Conservation (phyloP, 2,113 vertebrate species). For the Micromys minutus region DNA sequence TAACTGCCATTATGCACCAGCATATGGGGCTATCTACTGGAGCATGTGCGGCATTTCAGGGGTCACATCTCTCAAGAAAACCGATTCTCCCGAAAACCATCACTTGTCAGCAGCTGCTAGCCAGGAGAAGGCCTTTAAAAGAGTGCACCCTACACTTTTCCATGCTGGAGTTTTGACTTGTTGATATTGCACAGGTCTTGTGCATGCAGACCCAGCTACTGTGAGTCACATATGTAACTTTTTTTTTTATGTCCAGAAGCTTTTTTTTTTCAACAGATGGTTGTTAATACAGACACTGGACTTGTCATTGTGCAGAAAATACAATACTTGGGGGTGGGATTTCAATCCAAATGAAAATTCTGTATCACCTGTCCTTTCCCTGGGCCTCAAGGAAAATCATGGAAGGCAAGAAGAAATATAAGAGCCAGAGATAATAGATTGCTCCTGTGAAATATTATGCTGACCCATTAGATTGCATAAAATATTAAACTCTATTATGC, state of each 20-base stretch:
- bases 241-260: not conserved
- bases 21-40: not conserved
- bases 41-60: too few relatives aligned
- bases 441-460: not conserved
- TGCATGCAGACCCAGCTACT: not conserved
- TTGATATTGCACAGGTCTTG: not conserved
- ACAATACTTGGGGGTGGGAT: not conserved
- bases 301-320: not conserved
- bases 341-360: not conserved
- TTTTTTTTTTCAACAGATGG: not conserved
- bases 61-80: not conserved
- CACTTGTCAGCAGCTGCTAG: not conserved
- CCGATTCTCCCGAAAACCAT: not conserved
- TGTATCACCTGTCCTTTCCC: not conserved
- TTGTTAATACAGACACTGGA: not conserved
- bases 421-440: not conserved
- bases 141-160: too few relatives aligned
- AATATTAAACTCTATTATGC: conserved; percentile 5
- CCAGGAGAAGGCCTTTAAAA: not conserved
- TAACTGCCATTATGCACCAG: not conserved
- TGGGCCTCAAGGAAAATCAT: not conserved
- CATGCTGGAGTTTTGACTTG: not conserved
- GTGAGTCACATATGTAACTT: not conserved
- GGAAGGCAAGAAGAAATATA: not conserved
- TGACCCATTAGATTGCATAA: not conserved